phyloP scores from a whole-genome alignment of 2,113 vertebrate genomes.

The Hippocampus zosterae region DNA sequence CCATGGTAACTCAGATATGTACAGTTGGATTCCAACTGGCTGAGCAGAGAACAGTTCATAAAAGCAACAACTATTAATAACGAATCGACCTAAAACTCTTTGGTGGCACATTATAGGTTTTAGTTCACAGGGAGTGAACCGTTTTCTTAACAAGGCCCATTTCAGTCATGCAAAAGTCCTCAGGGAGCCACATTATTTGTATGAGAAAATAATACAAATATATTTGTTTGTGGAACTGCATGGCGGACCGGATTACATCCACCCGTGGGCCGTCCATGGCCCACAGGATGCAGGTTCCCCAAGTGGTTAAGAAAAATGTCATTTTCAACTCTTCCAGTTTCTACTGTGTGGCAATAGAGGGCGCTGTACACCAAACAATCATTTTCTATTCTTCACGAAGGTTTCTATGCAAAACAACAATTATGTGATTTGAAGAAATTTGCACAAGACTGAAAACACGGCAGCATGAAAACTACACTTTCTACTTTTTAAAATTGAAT shows the following conservation, averaged over 20 bases:
- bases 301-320: neutral
- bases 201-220: neutral
- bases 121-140: neutral
- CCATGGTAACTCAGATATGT: conserved; percentile 24
- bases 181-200: neutral
- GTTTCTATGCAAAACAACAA: neutral
- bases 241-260: neutral
- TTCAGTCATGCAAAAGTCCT: neutral
- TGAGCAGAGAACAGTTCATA: neutral
- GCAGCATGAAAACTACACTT: neutral
- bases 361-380: conserved; percentile 17
- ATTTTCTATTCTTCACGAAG: neutral
- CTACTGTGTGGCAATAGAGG: conserved; percentile 23
- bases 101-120: neutral
- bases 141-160: neutral
- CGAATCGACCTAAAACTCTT: conserved; percentile 4
- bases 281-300: neutral
- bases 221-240: neutral
- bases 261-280: too few relatives aligned
- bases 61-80: neutral
- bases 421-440: neutral
- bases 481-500: neutral
- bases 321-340: neutral
- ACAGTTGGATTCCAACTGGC: neutral
- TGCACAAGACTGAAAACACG: neutral